phyloP scores from a whole-genome alignment of 2,888 invertebrate species.

The Cantharis nigra region DNA sequence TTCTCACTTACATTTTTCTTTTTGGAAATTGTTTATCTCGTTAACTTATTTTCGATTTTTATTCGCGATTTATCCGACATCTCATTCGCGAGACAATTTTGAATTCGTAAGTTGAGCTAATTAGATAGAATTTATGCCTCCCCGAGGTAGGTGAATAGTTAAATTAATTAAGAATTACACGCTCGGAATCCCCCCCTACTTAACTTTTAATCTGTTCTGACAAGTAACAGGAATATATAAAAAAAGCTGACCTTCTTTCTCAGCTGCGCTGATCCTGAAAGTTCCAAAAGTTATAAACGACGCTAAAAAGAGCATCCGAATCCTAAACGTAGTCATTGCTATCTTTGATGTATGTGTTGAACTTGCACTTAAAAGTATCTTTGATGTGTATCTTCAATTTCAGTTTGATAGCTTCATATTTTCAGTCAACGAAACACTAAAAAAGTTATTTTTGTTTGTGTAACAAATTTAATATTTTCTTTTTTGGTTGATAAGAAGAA shows the following conservation, averaged over 20 bases:
- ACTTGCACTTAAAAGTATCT: conserved; percentile 18
- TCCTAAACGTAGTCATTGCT: conserved; percentile 19
- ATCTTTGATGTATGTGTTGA: conserved; percentile 17
- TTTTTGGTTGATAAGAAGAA: background rate
- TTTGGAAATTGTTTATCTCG: background rate
- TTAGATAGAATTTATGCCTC: conserved; percentile 34
- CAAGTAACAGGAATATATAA: conserved; percentile 27
- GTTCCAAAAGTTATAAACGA: conserved; percentile 20
- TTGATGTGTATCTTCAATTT: conserved; percentile 19
- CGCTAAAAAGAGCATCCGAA: conserved; percentile 23
- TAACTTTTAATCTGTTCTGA: conserved; percentile 33
- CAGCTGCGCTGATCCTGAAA: conserved; percentile 22
- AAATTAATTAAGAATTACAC: conserved; percentile 38
- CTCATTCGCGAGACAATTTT: background rate
- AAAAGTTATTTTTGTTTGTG: background rate
- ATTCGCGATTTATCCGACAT: background rate
- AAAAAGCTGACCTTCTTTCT: conserved; percentile 36
- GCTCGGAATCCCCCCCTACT: conserved; percentile 30
- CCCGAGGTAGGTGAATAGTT: conserved; percentile 29
- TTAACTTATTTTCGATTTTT: background rate
- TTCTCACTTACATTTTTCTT: background rate
- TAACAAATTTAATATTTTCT: background rate
- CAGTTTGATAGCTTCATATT: conserved; percentile 20
- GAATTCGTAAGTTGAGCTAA: conserved; percentile 17
- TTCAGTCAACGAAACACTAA: conserved; percentile 6